A percentile compares a stretch with the other conserved stretches of the same genome.
These are phyloP conservation scores for Eremobia ochroleuca DNA, from an alignment of 2,888 invertebrate species.

Conservation along the genomic window DNA sequence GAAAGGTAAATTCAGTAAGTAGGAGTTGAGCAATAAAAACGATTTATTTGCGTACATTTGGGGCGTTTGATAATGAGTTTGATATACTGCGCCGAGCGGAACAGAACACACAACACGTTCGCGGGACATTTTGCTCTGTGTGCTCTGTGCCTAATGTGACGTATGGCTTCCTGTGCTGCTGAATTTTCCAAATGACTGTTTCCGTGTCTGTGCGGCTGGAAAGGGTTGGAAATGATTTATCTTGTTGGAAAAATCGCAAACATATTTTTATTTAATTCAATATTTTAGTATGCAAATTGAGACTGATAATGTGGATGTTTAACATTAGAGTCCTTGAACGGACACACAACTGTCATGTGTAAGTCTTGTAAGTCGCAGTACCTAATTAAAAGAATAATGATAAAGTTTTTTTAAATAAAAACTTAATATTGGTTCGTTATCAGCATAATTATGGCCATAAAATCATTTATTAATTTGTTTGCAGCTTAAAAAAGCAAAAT, in stretches of 20 bases:
- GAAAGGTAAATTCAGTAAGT: conserved; percentile 75
- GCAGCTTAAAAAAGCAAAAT: not conserved
- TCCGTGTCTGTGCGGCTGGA: conserved; percentile 57
- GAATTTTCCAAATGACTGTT: conserved; percentile 70
- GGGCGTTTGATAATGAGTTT: conserved; percentile 56
- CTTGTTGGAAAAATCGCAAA: conserved; percentile 44
- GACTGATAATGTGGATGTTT: not conserved
- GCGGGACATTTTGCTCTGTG: conserved; percentile 52
- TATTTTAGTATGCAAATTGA: conserved; percentile 41
- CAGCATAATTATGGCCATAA: not conserved
- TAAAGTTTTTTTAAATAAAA: not conserved
- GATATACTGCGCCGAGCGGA: conserved; percentile 50
- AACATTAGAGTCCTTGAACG: not conserved
- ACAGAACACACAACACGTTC: conserved; percentile 54
- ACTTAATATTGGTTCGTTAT: not conserved
- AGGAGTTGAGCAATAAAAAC: conserved; percentile 62
- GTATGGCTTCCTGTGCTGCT: conserved; percentile 64
- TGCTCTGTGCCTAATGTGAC: conserved; percentile 65
- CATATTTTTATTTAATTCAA: conserved; percentile 40
- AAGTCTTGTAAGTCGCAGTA: conserved; percentile 2
- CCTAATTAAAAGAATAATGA: not conserved
- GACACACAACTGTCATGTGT: not conserved
- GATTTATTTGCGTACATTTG: conserved; percentile 65
- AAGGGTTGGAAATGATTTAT: conserved; percentile 63
- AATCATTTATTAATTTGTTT: not conserved